Evolutionary conservation across 1,140 invertebrate species (phyloP), one percentile per base, ranked within the genome.

Genomic region (Sitobion miscanthi): DNA sequence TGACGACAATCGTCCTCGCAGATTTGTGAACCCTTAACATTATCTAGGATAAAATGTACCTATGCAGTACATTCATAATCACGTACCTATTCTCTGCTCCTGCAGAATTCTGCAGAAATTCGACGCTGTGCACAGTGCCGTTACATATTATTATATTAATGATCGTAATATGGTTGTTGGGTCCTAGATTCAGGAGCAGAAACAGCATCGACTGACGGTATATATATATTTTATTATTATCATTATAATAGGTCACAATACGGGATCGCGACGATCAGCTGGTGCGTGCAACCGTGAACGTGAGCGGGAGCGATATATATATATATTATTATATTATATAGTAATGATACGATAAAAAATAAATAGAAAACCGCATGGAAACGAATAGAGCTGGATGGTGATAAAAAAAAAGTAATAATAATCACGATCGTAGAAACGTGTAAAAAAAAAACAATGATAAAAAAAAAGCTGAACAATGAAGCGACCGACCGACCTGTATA

Each of bases 281-380:
- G 89, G 89, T 90, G 89, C 89, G 89, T 90, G 89, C 54, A 90
- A 90, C 89, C 89, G 89, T 90, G 89, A 90, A 90, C 89, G 45
- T 86, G 85, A 86, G 35, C 35, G 89, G 47, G 30, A 77, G 62
- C 30, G 62, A 69, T 52, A 3, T 90, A 45, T 14, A 90, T 54
- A 54, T 42, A 35, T 35, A 35, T 35, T 35, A 35, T 35, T 35
- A 54, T 62, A 69, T 57, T 42, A 45, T 42, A 69, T 30, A 25
- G 52, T 62, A 90, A 90, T 25, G 69, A 69, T 42, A 45, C 38
- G 14, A 90, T 45, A 45, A 23, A 69, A 90, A 54, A 69, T 69
- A 62, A 62, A 62, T 57, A 90, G 89, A 90, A 90, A 90, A 90
- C 54, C 57, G 89, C n/a, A 42, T 62, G 42, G 38, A 90, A 90